Conservation (phyloP, 1,140 invertebrate genomes). For the Holotrichia oblita region DNA sequence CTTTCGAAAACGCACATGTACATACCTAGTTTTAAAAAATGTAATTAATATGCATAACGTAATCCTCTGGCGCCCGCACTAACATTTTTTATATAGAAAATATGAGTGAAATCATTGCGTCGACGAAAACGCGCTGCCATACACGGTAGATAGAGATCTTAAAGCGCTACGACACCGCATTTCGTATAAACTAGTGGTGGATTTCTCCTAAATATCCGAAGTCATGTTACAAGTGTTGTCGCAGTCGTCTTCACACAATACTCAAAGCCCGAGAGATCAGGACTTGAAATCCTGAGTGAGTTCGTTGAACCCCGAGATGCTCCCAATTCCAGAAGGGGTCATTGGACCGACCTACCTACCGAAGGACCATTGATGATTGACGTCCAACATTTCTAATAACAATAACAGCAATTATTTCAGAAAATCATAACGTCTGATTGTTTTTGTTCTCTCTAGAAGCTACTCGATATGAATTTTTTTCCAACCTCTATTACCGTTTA, state of each 20-base stretch:
- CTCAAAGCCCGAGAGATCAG: slow-evolving; percentile 32
- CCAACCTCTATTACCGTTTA: slow-evolving; percentile 34
- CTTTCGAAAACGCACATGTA: neutral
- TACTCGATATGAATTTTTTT: slow-evolving; percentile 1
- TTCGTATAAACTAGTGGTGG: slow-evolving; percentile 11
- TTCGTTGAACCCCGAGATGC: slow-evolving; percentile 43
- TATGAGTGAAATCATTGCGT: slow-evolving; percentile 18
- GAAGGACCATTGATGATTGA: slow-evolving; percentile 31
- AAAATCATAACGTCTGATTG: slow-evolving; percentile 39
- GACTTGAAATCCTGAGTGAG: slow-evolving; percentile 38
- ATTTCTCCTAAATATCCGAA: slow-evolving; percentile 33
- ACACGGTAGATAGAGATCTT: slow-evolving; percentile 9
- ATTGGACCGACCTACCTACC: slow-evolving; percentile 46
- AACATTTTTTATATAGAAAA: slow-evolving; percentile 20
- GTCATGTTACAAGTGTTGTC: slow-evolving; percentile 17
- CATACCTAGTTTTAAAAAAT: neutral
- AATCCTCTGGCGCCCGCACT: neutral
- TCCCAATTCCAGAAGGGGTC: slow-evolving; percentile 45
- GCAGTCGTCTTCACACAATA: slow-evolving; percentile 7
- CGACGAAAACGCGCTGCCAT: slow-evolving; percentile 27
- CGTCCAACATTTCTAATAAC: slow-evolving; percentile 29
- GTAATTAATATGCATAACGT: neutral
- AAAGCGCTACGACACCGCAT: slow-evolving; percentile 19
- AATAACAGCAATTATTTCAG: slow-evolving; percentile 40
- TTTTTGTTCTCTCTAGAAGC: too few relatives aligned